Evolutionary conservation across 1,140 invertebrate species (phyloP), one percentile per base, ranked within the genome.

Genomic region (Trachelipus rathkii): DNA sequence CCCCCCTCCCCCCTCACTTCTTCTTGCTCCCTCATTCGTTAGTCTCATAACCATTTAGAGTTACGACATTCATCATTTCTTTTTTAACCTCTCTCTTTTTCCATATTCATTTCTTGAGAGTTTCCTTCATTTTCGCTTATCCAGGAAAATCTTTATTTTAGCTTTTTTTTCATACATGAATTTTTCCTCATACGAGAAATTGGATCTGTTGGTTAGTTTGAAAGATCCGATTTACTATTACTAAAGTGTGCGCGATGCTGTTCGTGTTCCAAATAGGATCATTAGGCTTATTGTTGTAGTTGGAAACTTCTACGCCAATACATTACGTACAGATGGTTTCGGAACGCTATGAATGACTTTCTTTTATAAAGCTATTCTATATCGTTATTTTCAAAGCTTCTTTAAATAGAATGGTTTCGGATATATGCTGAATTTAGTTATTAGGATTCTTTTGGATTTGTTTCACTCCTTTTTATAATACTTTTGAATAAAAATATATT

Each of bases 401-500:
- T 60, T 60, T 60, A 60, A 60, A 60, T 60, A 8, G 50, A 60
- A 60, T 2, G 50, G 50, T 60, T 60, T 60, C 50, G 50, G 50
- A 60, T 60, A 33, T 33, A 60, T 15, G 50, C 8, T 60, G 8
- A 19, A 60, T 60, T 19, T 19, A 60, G 19, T 60, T 60, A 15
- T 60, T 60, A 19, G 50, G 50, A 60, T 60, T 60, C 50, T 60
- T 60, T 60, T 60, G 50, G 50, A 60, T 60, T 60, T 60, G 50
- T 60, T 60, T 19, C 2, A 60, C 50, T 60, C 50, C 2, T 60
- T 19, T 60, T 60, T 19, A 15, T 60, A 60, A 60, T 60, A 60
- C 50, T 60, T 60, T 60, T 60, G 50, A 60, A 60, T 60, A 60
- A 60, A 60, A 60, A 60, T 60, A 60, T 60, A 60, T 60, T 60